A percentile compares a stretch with the other conserved stretches of the same genome.
Evolutionary conservation across 2,797 vertebrate genomes (phyloP).

Genomic region (Pampus argenteus): DNA sequence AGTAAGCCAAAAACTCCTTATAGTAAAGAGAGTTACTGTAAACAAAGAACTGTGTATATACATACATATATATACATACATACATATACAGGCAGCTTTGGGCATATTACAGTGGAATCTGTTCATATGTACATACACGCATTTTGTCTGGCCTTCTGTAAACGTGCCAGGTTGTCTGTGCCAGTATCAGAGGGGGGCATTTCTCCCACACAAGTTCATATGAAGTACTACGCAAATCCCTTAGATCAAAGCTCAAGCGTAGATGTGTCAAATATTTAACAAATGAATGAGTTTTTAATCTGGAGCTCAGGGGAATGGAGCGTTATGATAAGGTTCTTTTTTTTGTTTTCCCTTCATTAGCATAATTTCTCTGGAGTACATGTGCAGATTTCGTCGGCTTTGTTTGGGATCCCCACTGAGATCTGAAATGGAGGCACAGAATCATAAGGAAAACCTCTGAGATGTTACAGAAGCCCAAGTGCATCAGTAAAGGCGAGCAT

Average conservation of each 20-base stretch:
- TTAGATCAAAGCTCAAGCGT: slow-evolving; percentile 80
- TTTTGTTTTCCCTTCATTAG: slow-evolving; percentile 79
- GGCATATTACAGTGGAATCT: slow-evolving; percentile 43
- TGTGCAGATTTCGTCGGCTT: slow-evolving; percentile 81
- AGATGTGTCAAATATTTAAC: slow-evolving; percentile 88
- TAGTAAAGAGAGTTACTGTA: slow-evolving; percentile 26
- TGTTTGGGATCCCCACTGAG: slow-evolving; percentile 83
- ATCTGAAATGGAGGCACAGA: slow-evolving; percentile 81
- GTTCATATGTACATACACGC: slow-evolving; percentile 56
- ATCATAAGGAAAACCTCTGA: slow-evolving; percentile 70
- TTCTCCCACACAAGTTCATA: slow-evolving; percentile 85
- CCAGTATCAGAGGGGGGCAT: slow-evolving; percentile 78
- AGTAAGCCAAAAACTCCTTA: slow-evolving; percentile 29
- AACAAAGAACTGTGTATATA: slow-evolving; percentile 53
- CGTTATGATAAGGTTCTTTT: slow-evolving; percentile 82
- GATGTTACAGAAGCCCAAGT: slow-evolving; percentile 69
- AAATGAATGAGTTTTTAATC: slow-evolving; percentile 89
- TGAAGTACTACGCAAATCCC: slow-evolving; percentile 80
- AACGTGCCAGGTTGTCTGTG: slow-evolving; percentile 77
- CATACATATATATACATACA: too few relatives aligned
- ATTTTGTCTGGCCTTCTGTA: slow-evolving; percentile 71
- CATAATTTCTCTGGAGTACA: slow-evolving; percentile 86
- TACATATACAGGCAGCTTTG: slow-evolving; percentile 33
- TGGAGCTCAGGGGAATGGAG: slow-evolving; percentile 83
- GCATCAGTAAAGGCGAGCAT: slow-evolving; percentile 66